A percentile compares a stretch with the other conserved stretches of the same genome.
These are phyloP conservation scores for Bombylius major DNA, from an alignment of 2,888 invertebrate genomes.

Conservation along the genomic window DNA sequence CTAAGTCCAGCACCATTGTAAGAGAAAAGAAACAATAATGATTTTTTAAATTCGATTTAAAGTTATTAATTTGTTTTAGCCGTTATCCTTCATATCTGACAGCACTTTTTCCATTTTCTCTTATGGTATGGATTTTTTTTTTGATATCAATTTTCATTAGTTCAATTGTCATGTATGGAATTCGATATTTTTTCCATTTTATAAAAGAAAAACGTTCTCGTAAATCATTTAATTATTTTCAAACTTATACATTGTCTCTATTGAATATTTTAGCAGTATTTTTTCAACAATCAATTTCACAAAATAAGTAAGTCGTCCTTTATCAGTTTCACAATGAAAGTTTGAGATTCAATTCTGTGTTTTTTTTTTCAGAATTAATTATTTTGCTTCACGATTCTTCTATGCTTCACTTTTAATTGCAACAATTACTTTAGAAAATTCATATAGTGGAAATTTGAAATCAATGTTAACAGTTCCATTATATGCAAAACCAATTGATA, in stretches of 20 bases:
- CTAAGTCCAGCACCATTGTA: constrained; percentile 30
- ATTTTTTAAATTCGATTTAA: not conserved
- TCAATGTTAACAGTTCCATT: constrained; percentile 29
- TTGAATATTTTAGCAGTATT: constrained; percentile 29
- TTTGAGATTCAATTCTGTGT: not conserved
- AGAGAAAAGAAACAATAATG: constrained; percentile 3
- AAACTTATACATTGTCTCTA: constrained; percentile 18
- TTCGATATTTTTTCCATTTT: constrained; percentile 17
- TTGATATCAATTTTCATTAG: constrained; percentile 17
- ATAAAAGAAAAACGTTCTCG: not conserved
- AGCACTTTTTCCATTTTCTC: constrained; percentile 25
- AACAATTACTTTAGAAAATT: constrained; percentile 31
- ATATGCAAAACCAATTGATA: constrained; percentile 27
- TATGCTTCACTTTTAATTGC: constrained; percentile 26
- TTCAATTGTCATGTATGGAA: constrained; percentile 20
- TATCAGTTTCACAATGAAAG: not conserved
- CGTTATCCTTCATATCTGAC: constrained; percentile 27
- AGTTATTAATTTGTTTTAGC: constrained; percentile 13
- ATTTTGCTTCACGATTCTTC: constrained; percentile 25
- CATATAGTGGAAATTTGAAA: constrained; percentile 32
- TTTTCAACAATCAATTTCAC: constrained; percentile 30
- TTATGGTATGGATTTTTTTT: constrained; percentile 22
- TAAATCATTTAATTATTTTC: constrained; percentile 12
- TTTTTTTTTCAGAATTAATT: constrained; percentile 18
- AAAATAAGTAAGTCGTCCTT: constrained; percentile 18